Conservation (phyloP, 2,888 invertebrate species). For the Parthenolecanium corni region DNA sequence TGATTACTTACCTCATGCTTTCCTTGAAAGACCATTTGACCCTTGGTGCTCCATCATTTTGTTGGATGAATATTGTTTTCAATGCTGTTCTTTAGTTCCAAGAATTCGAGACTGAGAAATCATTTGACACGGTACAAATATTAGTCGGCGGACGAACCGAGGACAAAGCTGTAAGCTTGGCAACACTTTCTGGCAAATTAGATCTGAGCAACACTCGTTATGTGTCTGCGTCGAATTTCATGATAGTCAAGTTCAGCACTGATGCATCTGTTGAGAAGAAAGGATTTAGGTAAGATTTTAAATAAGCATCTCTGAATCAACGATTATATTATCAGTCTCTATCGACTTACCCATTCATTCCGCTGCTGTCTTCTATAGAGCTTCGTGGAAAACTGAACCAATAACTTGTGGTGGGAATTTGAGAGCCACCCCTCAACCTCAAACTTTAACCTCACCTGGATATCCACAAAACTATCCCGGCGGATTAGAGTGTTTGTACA, state of each 20-base stretch:
- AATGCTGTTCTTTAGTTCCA: constrained; percentile 55
- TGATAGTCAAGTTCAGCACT: constrained; percentile 93
- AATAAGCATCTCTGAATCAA: no score
- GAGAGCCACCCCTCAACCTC: constrained; percentile 76
- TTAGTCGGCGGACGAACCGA: constrained; percentile 90
- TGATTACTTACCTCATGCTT: no score
- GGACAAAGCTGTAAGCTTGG: constrained; percentile 80
- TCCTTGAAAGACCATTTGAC: no score
- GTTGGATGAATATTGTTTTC: no score
- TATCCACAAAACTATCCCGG: constrained; percentile 89
- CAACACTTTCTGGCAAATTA: constrained; percentile 83
- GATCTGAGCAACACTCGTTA: constrained; percentile 72
- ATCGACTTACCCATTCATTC: no score
- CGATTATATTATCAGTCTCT: no score
- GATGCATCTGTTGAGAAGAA: constrained; percentile 86
- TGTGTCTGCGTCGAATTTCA: constrained; percentile 92
- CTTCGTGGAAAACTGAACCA: constrained; percentile 89
- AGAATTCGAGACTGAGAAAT: constrained; percentile 94
- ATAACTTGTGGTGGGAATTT: constrained; percentile 82
- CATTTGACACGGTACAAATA: constrained; percentile 92
- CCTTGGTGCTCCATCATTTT: no score
- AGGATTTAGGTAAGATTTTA: constrained; percentile 66
- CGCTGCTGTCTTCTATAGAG: no score
- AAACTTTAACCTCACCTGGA: constrained; percentile 78
- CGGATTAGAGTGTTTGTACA: constrained; percentile 89